phyloP scores from a whole-genome alignment of 2,113 vertebrate species.

The Mungos mungo region DNA sequence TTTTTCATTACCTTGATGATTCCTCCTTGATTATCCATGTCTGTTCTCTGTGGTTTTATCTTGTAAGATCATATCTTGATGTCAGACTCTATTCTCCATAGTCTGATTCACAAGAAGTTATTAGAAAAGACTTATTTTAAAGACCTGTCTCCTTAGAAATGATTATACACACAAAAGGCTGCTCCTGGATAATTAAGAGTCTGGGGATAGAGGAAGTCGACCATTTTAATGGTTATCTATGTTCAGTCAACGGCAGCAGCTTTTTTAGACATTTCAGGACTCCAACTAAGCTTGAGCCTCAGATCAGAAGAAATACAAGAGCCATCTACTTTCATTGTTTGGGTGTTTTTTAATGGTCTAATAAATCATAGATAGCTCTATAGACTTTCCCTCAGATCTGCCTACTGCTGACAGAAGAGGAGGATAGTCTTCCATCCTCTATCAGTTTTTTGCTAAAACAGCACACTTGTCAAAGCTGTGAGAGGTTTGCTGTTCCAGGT shows the following conservation, averaged over 20 bases:
- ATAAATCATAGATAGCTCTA: constrained; percentile 55
- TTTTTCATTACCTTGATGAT: constrained; percentile 58
- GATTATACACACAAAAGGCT: constrained; percentile 63
- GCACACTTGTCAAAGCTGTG: constrained; percentile 36
- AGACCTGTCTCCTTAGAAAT: constrained; percentile 66
- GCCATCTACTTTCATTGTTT: constrained; percentile 49
- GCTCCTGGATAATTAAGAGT: constrained; percentile 65
- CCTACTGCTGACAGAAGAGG: constrained; percentile 35
- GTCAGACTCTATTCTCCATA: constrained; percentile 69
- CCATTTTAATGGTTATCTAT: constrained; percentile 67
- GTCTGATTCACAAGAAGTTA: constrained; percentile 74
- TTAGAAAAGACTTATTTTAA: constrained; percentile 73
- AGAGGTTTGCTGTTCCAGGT: background rate
- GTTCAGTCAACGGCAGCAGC: background rate
- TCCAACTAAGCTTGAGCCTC: constrained; percentile 28
- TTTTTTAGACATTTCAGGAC: constrained; percentile 17
- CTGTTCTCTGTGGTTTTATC: constrained; percentile 68
- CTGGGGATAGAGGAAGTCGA: constrained; percentile 61
- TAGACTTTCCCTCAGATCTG: constrained; percentile 26
- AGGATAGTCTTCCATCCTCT: background rate
- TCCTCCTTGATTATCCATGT: constrained; percentile 45
- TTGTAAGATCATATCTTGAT: constrained; percentile 69
- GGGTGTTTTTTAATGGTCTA: constrained; percentile 53
- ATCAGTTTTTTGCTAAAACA: constrained; percentile 47
- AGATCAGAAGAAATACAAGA: constrained; percentile 40